These are phyloP conservation scores for Palythoa caribaeorum DNA, from an alignment of 92 coral and sea anemone species.

Conservation along the genomic window DNA sequence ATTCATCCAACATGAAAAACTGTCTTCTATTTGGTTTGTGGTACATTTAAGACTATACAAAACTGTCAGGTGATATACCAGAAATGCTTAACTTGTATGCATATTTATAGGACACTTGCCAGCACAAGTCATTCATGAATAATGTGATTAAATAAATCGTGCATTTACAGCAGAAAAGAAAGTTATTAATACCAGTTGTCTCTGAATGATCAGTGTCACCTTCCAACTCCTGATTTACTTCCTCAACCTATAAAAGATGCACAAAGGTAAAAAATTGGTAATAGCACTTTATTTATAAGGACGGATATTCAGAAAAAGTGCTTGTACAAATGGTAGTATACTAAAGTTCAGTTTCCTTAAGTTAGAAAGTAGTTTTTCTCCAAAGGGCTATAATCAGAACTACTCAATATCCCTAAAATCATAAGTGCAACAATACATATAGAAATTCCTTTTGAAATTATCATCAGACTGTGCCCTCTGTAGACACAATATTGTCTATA, in stretches of 20 bases:
- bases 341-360: conserved; percentile 38
- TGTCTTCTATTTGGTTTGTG: conserved; percentile 23
- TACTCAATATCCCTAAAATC: conserved; percentile 8
- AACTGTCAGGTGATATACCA: conserved; percentile 37
- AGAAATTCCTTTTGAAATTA: conserved; percentile 46
- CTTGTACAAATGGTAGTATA: conserved; percentile 48
- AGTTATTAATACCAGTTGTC: conserved; percentile 49
- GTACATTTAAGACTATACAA: conserved; percentile 26
- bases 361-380: conserved; percentile 46
- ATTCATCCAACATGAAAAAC: too few relatives aligned
- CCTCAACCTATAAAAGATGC: conserved; percentile 62
- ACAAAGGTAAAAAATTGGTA: conserved; percentile 45
- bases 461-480: conserved; percentile 46
- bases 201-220: conserved; percentile 38
- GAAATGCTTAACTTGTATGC: conserved; percentile 20
- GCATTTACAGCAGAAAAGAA: conserved; percentile 22
- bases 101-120: conserved; percentile 15
- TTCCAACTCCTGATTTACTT: conserved; percentile 47
- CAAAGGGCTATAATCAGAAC: conserved; percentile 45
- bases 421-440: conserved; percentile 45
- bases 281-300: conserved; percentile 33
- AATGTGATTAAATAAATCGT: conserved; percentile 34
- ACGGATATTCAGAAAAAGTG: conserved; percentile 39
- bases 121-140: conserved; percentile 35
- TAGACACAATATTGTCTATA: conserved; percentile 12